These are phyloP conservation scores for Machaerirhynchus nigripectus DNA, from an alignment of 2,113 vertebrate genomes.

Conservation along the genomic window DNA sequence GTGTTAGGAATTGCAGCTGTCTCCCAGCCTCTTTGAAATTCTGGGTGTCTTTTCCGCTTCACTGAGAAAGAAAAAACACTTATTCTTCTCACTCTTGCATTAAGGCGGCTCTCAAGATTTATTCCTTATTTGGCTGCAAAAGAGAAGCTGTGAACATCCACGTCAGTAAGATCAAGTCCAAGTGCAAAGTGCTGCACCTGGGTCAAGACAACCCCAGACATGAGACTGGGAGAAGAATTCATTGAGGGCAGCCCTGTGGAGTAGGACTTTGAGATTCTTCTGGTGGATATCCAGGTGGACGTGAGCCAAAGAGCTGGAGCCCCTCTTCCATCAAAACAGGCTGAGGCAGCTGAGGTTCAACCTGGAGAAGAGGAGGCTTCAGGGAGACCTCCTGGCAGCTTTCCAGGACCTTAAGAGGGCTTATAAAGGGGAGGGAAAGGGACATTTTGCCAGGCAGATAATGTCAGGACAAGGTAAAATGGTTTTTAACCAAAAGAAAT, in stretches of 20 bases:
- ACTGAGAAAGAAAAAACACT: not conserved
- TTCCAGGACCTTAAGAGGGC: not conserved
- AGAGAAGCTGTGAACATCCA: not conserved
- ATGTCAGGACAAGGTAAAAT: not conserved
- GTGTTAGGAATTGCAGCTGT: not conserved
- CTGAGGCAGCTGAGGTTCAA: fast-evolving
- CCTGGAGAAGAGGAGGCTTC: not conserved
- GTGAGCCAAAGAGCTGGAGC: not conserved
- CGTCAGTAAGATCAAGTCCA: not conserved
- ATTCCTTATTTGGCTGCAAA: not conserved
- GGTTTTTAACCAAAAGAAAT: not conserved
- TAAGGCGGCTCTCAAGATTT: not conserved
- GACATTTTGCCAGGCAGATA: not conserved
- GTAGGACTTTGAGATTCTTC: not conserved
- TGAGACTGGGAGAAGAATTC: not conserved
- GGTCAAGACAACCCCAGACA: not conserved
- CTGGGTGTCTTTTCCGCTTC: not conserved
- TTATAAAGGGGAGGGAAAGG: not conserved
- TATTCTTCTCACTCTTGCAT: not conserved
- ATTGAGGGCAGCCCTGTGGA: not conserved
- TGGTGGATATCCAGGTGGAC: not conserved
- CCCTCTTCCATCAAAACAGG: not conserved
- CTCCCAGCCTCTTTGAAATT: not conserved
- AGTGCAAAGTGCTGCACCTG: not conserved
- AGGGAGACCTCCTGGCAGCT: not conserved